Percentiles rank a stretch among this genome's conserved stretches.
Evolutionary conservation across 2,888 invertebrate genomes (phyloP).

Genomic region (Branchipolynoe longqiensis): DNA sequence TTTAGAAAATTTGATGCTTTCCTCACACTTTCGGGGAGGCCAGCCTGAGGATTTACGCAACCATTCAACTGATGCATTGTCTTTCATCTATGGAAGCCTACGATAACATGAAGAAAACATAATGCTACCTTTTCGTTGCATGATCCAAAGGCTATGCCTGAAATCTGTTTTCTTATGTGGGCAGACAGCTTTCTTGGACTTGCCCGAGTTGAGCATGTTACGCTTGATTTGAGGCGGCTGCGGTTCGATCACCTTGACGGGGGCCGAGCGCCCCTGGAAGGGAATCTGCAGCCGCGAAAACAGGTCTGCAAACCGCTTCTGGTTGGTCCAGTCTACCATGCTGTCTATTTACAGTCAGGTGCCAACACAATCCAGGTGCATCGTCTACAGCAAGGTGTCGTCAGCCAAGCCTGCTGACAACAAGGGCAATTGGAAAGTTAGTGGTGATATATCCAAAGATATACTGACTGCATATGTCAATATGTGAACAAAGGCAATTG

Average conservation of each 20-base stretch:
- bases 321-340: constrained; percentile 1
- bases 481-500: too few relatives aligned
- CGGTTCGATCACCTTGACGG: neutral
- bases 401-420: too few relatives aligned
- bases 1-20: too few relatives aligned
- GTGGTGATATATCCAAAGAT: too few relatives aligned
- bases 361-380: too few relatives aligned
- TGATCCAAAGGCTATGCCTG: constrained; percentile 61
- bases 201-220: neutral
- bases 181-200: neutral
- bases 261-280: neutral
- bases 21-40: too few relatives aligned
- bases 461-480: too few relatives aligned
- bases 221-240: neutral
- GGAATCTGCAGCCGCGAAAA: neutral
- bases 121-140: constrained; percentile 55
- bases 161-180: constrained; percentile 65
- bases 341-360: too few relatives aligned
- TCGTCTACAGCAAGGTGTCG: too few relatives aligned
- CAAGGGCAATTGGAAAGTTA: too few relatives aligned
- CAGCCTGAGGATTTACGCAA: too few relatives aligned
- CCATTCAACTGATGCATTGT: too few relatives aligned
- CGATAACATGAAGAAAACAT: neutral
- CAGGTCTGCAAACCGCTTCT: neutral
- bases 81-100: neutral